A percentile compares a stretch with the other conserved stretches of the same genome.
phyloP scores from a whole-genome alignment of 2,797 vertebrate species.

The Coccyzus lansbergi region DNA sequence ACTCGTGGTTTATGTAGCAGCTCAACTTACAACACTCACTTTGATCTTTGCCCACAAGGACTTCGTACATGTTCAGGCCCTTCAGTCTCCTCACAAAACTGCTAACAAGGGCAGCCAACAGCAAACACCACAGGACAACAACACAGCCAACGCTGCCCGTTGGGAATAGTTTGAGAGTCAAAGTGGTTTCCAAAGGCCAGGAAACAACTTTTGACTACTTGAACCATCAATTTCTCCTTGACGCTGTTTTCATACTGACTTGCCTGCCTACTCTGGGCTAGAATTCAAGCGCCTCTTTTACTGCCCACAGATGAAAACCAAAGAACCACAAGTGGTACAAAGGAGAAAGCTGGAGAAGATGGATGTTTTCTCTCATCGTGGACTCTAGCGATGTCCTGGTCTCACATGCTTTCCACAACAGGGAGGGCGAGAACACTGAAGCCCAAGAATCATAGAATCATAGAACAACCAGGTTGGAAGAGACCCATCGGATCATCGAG shows the following conservation, averaged over 20 bases:
- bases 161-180: not conserved
- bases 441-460: too few relatives aligned
- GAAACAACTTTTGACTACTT: not conserved
- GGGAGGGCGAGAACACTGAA: not conserved
- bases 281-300: not conserved
- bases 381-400: not conserved
- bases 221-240: not conserved
- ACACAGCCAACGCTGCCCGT: accelerated
- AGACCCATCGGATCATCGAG: too few relatives aligned
- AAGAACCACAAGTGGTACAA: not conserved
- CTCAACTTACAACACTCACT: not conserved
- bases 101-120: not conserved
- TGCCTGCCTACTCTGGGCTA: not conserved
- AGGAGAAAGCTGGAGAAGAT: not conserved
- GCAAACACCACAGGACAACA: not conserved
- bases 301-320: not conserved
- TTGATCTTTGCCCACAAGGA: not conserved
- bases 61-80: not conserved
- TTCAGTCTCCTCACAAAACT: not conserved
- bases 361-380: not conserved
- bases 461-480: too few relatives aligned
- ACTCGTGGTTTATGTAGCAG: not conserved
- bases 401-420: not conserved
- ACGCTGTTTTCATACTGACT: not conserved
- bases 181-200: not conserved